These are phyloP conservation scores for Galerucella pusilla DNA, from an alignment of 2,888 invertebrate genomes.

Conservation along the genomic window DNA sequence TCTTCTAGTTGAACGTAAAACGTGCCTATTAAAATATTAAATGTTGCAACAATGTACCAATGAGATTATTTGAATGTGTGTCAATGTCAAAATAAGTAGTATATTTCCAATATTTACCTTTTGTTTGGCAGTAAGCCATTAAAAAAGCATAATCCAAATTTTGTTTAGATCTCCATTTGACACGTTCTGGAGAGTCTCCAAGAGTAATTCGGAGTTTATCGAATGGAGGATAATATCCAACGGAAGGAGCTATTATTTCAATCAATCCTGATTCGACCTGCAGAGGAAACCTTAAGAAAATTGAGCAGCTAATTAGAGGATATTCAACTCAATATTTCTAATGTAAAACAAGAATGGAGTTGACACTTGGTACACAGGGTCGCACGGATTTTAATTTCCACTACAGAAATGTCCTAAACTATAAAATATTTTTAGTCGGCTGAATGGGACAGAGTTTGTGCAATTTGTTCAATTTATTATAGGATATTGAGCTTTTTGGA, in stretches of 20 bases:
- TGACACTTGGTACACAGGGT: no score
- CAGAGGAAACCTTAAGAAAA: slow-evolving; percentile 74
- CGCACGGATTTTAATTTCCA: no score
- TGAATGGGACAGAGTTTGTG: no score
- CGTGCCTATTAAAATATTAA: slow-evolving; percentile 67
- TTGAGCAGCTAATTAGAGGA: not conserved
- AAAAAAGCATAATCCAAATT: slow-evolving; percentile 93
- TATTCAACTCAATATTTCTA: not conserved
- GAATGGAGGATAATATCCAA: slow-evolving; percentile 89
- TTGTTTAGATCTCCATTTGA: slow-evolving; percentile 94
- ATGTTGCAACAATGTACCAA: not conserved
- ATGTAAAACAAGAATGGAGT: no score
- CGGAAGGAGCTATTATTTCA: slow-evolving; percentile 88
- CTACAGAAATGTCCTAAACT: no score
- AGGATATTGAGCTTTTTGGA: no score
- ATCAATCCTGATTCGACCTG: slow-evolving; percentile 84
- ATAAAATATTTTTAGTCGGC: no score
- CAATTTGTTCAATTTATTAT: no score
- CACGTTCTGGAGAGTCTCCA: slow-evolving; percentile 86
- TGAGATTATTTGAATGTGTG: not conserved
- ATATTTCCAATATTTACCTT: slow-evolving; percentile 71
- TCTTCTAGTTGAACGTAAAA: slow-evolving; percentile 96
- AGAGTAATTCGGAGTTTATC: slow-evolving; percentile 80
- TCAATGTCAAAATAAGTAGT: not conserved
- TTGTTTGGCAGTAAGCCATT: slow-evolving; percentile 92